Base-by-base conservation (phyloP, 2,888 invertebrate genomes). In the Hyalella azteca region DNA sequence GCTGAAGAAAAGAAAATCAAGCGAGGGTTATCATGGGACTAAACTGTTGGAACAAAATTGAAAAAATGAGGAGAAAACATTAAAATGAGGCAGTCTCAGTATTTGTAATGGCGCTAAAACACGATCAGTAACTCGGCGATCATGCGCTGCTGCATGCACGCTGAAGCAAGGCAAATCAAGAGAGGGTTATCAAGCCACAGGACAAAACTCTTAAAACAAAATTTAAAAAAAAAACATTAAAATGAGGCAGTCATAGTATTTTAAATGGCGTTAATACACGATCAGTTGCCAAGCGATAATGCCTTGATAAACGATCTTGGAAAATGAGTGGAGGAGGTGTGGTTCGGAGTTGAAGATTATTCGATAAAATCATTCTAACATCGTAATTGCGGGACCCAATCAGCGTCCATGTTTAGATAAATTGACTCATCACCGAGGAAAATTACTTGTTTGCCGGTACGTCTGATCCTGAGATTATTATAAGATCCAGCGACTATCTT, bases 141-240 rank as follows among this genome's bases (percentile, higher is more conserved):
- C 87, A 93, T 91, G 85, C 92, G 91, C 87, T 94, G 93, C 86
- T 94, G 93, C 19, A 92, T 91, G 85, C 95, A 95, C 87, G 91
- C 91, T 87, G 85, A 45, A 3, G 45, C 11, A 19, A 3, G 19
- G 45, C 11, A 45, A 45, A 45, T 3, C 11, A 50, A n/a, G 50
- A 3, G 2, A 2, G 50, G 50, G 15, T 7, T 1, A 5, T 50
- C 5, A n/a, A 0, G n/a, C n/a, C n/a, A n/a, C n/a, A n/a, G 15
- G 50, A 50, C 0, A 7, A 5, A 5, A 22, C 19, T 7, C n/a
- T 15, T 7, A 22, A n/a, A 50, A n/a, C 5, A 3, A 19, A 19
- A 49, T 49, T 4, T 15, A 5, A 49, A 13, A 3, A 15, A 45
- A 45, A 45, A 45, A 15, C 9, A 15, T 11, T 45, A 45, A 45